Evolutionary conservation across 2,797 vertebrate genomes (phyloP), one percentile per base, ranked within the genome.

Genomic region (Lerista edwardsae): DNA sequence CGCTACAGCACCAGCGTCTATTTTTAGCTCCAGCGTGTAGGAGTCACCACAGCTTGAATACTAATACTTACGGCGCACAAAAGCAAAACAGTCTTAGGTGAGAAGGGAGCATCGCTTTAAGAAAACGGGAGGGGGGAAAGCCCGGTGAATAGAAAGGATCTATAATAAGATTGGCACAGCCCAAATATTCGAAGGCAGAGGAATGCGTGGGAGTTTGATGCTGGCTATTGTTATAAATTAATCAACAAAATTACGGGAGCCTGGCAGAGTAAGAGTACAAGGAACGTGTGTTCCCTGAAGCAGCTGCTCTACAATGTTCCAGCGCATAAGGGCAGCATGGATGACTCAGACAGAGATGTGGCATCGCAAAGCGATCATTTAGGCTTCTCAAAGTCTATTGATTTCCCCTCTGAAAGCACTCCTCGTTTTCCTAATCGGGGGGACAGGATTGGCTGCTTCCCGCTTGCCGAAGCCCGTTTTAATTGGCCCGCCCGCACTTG

Each of bases 21-120:
- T 94, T 92, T 96, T 95, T 96, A 96, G 93, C 92, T 39, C 0
- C 90, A 12, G 76, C 3, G 89, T 93, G 90, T 91, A 90, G 90
- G 93, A 91, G 87, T 88, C 88, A 79, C 84, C 91, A 82, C 55
- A 86, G 89, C 93, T 72, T 34, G 87, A 83, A 86, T 90, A 92
- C 25, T 91, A 91, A 91, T 84, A 89, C 91, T 91, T 90, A 86
- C 87, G 84, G 90, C 86, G 83, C 87, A 84, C 83, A 83, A 80
- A 90, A 89, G 79, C 79, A 23, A n/a, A 72, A 82, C 86, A 82
- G 80, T 31, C 79, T 86, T 17, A 14, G 44, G 86, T 25, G 69
- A n/a, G 86, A 75, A 62, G 41, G 9, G 76, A 84, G 6, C 0
- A 3, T 86, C n/a, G 44, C 76, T 64, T 76, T 77, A 61, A 75